Percentiles rank a stretch among this genome's conserved stretches.
Evolutionary conservation across 2,797 vertebrate genomes (phyloP).

Genomic region (Anabas testudineus): DNA sequence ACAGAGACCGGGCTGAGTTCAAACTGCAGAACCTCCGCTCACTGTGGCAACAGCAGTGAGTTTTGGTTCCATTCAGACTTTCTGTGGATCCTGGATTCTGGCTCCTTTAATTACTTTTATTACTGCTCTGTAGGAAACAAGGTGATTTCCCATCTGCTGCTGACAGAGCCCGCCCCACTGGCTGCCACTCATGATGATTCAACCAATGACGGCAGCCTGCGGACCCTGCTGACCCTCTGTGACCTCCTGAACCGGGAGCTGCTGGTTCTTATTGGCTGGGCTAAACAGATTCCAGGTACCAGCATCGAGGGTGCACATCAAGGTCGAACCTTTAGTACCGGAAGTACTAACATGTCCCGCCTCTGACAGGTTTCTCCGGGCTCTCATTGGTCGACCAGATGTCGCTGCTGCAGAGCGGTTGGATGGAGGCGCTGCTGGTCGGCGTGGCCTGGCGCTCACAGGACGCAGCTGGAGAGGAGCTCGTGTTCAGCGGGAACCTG

Average conservation of each 20-base stretch:
- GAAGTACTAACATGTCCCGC: not conserved
- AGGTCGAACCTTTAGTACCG: too few relatives aligned
- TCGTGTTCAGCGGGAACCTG: conserved; percentile 79
- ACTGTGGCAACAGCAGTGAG: conserved; percentile 71
- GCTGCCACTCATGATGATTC: conserved; percentile 79
- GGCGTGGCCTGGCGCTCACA: conserved; percentile 80
- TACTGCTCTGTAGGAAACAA: conserved; percentile 76
- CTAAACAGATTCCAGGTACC: conserved; percentile 85
- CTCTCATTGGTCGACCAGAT: conserved; percentile 85
- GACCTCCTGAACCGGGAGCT: conserved; percentile 86
- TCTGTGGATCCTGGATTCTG: fast-evolving
- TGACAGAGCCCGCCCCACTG: conserved; percentile 78
- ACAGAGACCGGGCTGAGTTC: conserved; percentile 57
- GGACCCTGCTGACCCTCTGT: conserved; percentile 81
- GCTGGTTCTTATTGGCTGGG: conserved; percentile 84
- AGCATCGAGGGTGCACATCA: too few relatives aligned
- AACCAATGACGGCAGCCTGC: conserved; percentile 73
- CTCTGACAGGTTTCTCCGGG: conserved; percentile 70
- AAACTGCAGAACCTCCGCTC: conserved; percentile 45
- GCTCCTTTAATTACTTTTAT: fast-evolving
- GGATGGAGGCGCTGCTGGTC: conserved; percentile 84
- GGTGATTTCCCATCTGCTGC: conserved; percentile 80
- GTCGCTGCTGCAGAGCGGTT: conserved; percentile 82
- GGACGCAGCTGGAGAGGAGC: conserved; percentile 54
- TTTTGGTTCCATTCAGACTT: not conserved